Evolutionary conservation across 1,140 invertebrate genomes (phyloP).

Genomic region (Chironomus tepperi): DNA sequence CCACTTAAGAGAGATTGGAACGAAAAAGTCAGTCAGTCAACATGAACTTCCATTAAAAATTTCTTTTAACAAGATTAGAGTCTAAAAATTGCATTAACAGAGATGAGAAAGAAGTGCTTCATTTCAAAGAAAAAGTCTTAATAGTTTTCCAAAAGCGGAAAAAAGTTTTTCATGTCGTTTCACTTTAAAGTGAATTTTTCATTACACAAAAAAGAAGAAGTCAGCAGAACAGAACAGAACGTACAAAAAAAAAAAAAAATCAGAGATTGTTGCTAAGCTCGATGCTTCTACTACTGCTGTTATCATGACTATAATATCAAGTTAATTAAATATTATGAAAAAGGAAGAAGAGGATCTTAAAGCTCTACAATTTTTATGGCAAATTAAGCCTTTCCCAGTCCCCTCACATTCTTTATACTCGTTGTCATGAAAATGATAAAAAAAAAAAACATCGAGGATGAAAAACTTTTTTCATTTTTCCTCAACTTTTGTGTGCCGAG

Average conservation of each 20-base stretch:
- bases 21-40: too few species aligned
- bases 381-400: conserved; percentile 17
- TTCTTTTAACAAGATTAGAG: background rate
- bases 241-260: too few species aligned
- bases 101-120: background rate
- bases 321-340: conserved; percentile 19
- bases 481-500: too few species aligned
- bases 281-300: background rate
- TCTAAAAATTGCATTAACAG: background rate
- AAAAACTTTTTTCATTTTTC: background rate
- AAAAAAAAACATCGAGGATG: too few species aligned
- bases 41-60: too few species aligned
- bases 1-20: too few species aligned
- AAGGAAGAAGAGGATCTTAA: background rate
- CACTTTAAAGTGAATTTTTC: conserved; percentile 9
- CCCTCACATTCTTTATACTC: background rate
- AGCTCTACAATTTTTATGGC: background rate
- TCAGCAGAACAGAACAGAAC: too few species aligned
- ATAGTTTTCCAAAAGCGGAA: background rate
- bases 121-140: conserved; percentile 1
- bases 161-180: background rate
- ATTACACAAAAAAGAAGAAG: too few species aligned
- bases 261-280: background rate
- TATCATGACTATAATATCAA: background rate
- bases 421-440: background rate